Base-by-base conservation (phyloP, 2,797 vertebrate species). In the Malacoctenus gilli region DNA sequence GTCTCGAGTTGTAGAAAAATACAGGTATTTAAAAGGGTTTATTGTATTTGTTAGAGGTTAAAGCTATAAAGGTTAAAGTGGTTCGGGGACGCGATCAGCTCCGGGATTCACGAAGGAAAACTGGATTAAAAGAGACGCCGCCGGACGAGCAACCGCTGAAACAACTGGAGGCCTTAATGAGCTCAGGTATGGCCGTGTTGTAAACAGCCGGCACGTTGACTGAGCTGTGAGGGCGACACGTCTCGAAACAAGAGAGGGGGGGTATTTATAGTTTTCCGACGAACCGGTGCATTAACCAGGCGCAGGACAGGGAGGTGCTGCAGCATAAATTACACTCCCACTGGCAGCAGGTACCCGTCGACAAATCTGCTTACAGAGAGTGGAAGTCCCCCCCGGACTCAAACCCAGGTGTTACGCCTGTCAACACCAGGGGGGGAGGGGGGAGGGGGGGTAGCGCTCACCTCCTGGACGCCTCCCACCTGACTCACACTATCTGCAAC, bases 211-310 rank as follows among this genome's bases (percentile, higher is more conserved):
- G 25, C 31, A 20, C 52, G 68, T 65, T 59, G 59, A 54, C 71
- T 39, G 72, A 72, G 43, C 49, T 57, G 63, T 64, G 68, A 77
- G 25, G 43, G 8, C 21, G 46, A 79, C 54, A 72, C n/a, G 36
- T 72, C 36, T 44, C 57, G 80, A 89, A 87, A 87, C 74, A 77
- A 79, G 85, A 88, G 85, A 80, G 72, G 42, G 68, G n/a, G 76
- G 31, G 71, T 87, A 88, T 89, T 89, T 88, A 77, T 88, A 85
- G 85, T 80, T 42, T 75, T 48, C 59, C 56, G 41, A 23, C 59
- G 68, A 72, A 59, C 65, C 30, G 57, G 71, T 65, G 56, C 56
- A 65, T 59, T 68, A 72, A 60, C 66, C 62, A 52, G 37, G 22
- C 40, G 18, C 14, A 34, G 46, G 28, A 18, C 14, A 34, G 46